Evolutionary conservation across 2,113 vertebrate genomes (phyloP), one percentile per base, ranked within the genome.

Genomic region (Cololabis saira): DNA sequence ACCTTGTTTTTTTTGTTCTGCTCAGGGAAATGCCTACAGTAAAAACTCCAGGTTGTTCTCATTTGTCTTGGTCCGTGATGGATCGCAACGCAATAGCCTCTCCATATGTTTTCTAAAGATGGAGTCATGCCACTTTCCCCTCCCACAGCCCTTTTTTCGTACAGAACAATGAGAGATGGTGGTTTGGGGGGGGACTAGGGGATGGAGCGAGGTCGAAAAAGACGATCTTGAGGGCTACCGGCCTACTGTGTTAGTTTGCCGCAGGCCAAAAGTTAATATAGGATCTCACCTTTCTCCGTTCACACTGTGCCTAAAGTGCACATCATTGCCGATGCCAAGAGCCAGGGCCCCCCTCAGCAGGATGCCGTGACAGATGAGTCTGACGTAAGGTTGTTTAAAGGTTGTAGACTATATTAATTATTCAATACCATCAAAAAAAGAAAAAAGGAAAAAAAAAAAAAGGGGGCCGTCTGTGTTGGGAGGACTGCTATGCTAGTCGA

Each of bases 361-460:
- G 81, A 61, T 49, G 74, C 80, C 80, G 75, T 92, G 89, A 93
- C 87, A 81, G 87, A 90, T 91, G 91, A 91, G 85, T 82, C 81
- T 82, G 83, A 87, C 55, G 66, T 84, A 80, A 82, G 92, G 87
- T 90, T 92, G 90, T 91, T 90, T 89, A 92, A 92, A 92, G 90
- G 90, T 91, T 92, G 91, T 83, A 80, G 87, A 81, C 75, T 56
- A 76, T 84, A 89, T 92, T 91, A 89, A 91, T 90, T 90, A 90
- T 91, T 92, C 87, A 88, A 65, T 44, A 51, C 51, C 44, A 65
- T 58, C 72, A 78, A 90, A 18, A 18, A 47, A 18, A 91, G 81
- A 92, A 37, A 37, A 37, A 37, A 90, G 84, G 70, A 85, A 47
- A 11, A 91, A 82, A 92, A 27, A 92, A 27, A 27, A 27, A 27